Conservation (phyloP, 2,797 vertebrate genomes). For the Antrozous pallidus region DNA sequence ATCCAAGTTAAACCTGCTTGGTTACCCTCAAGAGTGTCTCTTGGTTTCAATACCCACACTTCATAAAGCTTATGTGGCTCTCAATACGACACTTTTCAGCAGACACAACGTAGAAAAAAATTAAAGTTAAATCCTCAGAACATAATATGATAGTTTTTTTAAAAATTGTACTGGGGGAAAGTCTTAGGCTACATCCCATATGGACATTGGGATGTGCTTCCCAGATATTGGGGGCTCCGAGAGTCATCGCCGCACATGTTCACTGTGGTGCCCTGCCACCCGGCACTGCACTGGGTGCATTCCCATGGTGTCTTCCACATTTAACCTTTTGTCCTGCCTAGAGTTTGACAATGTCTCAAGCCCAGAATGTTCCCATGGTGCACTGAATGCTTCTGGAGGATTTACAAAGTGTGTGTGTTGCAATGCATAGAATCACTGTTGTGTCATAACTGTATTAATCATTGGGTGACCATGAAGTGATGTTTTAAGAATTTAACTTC, state of each 20-base stretch:
- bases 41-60: background rate
- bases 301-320: background rate
- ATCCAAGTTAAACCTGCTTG: background rate
- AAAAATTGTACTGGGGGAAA: background rate
- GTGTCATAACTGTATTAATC: background rate
- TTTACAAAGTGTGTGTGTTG: background rate
- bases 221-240: background rate
- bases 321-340: background rate
- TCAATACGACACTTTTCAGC: background rate
- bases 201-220: background rate
- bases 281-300: fast-evolving
- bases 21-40: background rate
- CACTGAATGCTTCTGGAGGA: background rate
- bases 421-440: fast-evolving
- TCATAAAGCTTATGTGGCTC: background rate
- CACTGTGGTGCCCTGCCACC: fast-evolving
- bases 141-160: background rate
- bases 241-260: fast-evolving
- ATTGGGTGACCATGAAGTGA: background rate
- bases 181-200: background rate
- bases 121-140: background rate
- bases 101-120: background rate
- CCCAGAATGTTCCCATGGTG: fast-evolving
- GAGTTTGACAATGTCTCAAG: background rate
- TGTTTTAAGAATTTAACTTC: background rate